A percentile compares a stretch with the other conserved stretches of the same genome.
phyloP scores from a whole-genome alignment of 2,888 invertebrate genomes.

The Euzetes globulus region DNA sequence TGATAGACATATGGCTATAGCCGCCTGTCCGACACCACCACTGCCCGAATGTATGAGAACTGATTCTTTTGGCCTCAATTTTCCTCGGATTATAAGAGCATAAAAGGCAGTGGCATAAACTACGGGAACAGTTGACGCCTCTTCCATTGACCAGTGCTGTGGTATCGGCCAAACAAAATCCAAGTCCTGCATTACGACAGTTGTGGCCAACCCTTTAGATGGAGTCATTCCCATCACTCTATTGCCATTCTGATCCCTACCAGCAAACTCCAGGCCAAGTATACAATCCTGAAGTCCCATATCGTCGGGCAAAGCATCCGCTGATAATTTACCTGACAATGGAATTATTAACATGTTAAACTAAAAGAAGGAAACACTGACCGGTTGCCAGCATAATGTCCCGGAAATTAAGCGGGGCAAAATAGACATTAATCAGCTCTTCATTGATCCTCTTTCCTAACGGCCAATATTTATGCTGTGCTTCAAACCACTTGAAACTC shows the following conservation, averaged over 20 bases:
- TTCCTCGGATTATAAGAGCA: constrained; percentile 51
- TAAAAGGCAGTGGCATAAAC: constrained; percentile 52
- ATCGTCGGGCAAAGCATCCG: constrained; percentile 74
- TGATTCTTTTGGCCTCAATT: constrained; percentile 46
- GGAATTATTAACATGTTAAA: not conserved
- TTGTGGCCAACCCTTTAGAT: constrained; percentile 50
- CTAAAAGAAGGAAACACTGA: constrained; percentile 9
- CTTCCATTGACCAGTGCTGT: constrained; percentile 47
- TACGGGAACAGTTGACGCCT: constrained; percentile 50
- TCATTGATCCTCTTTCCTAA: constrained; percentile 44
- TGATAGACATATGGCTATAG: constrained; percentile 83
- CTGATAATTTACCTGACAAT: constrained; percentile 63
- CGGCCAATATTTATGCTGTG: constrained; percentile 61
- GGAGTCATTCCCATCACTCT: constrained; percentile 48
- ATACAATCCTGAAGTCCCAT: constrained; percentile 57
- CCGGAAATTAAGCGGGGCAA: constrained; percentile 52
- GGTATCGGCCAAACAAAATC: constrained; percentile 59
- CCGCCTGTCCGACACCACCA: constrained; percentile 84
- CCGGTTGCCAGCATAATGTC: constrained; percentile 92
- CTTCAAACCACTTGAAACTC: constrained; percentile 86
- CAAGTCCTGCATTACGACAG: constrained; percentile 47
- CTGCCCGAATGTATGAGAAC: constrained; percentile 50
- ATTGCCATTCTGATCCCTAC: constrained; percentile 44
- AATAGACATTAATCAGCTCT: constrained; percentile 58
- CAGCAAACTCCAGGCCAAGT: constrained; percentile 43